Conservation (phyloP, 2,113 vertebrate genomes). For the Thalassarche chlororhynchos region DNA sequence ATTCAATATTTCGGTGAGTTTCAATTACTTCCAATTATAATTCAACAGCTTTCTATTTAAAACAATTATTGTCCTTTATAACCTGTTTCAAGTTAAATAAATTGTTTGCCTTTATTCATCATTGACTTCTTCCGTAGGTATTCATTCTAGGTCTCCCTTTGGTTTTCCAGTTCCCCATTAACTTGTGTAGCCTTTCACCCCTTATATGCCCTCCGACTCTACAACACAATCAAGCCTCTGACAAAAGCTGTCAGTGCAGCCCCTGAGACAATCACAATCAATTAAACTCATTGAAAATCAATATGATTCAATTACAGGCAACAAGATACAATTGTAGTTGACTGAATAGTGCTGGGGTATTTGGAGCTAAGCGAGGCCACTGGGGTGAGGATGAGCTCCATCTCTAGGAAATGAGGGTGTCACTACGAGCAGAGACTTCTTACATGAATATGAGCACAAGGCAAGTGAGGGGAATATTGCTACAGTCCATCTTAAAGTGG, state of each 20-base stretch:
- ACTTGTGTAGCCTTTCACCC: neutral
- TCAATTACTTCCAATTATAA: conserved; percentile 80
- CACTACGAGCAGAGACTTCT: neutral
- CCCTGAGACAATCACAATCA: conserved; percentile 31
- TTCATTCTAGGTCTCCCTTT: neutral
- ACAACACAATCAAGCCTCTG: neutral
- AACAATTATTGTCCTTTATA: conserved; percentile 74
- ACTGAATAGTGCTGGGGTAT: neutral
- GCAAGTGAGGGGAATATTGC: neutral
- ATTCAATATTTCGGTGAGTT: conserved; percentile 76
- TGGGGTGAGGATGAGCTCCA: neutral
- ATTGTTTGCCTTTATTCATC: conserved; percentile 60
- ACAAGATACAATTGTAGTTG: neutral
- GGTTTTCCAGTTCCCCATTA: conserved; percentile 1
- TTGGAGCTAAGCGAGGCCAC: neutral
- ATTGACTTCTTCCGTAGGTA: neutral
- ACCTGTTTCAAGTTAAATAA: conserved; percentile 68
- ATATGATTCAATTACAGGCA: conserved; percentile 6
- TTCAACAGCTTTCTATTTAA: conserved; percentile 75
- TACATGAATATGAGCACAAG: neutral
- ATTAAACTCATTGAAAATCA: conserved; percentile 63
- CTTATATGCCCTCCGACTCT: neutral
- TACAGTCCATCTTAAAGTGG: neutral
- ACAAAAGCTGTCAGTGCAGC: neutral
- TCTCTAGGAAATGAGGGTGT: neutral